Conservation (phyloP, 2,797 vertebrate species). For the Mormyrops attenuatus region DNA sequence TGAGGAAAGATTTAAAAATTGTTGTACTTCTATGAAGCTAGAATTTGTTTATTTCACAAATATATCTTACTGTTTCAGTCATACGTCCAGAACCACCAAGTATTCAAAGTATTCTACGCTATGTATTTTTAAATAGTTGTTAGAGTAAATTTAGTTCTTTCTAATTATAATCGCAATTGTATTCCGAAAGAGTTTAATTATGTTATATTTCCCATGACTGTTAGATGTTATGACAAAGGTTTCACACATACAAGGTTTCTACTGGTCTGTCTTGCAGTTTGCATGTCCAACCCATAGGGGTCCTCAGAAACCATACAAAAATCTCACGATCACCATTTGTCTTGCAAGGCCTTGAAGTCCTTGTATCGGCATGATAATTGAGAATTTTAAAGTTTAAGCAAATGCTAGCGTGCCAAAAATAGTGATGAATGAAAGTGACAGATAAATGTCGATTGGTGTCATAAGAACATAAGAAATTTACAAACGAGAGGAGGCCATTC, state of each 20-base stretch:
- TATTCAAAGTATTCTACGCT: neutral
- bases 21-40: neutral
- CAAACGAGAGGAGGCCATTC: too few relatives aligned
- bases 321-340: neutral
- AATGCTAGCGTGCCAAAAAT: neutral
- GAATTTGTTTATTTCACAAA: constrained; percentile 17
- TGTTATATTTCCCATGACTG: constrained; percentile 2
- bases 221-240: neutral
- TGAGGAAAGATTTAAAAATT: neutral
- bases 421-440: neutral
- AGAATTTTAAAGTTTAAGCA: neutral
- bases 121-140: neutral
- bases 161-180: neutral
- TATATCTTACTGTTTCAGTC: neutral
- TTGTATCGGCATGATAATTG: neutral
- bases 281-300: constrained; percentile 77
- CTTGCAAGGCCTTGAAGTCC: neutral
- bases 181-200: neutral
- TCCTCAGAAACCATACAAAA: constrained; percentile 81
- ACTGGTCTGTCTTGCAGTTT: constrained; percentile 60
- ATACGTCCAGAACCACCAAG: neutral
- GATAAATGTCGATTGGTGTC: neutral
- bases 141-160: neutral
- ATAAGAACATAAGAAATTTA: too few relatives aligned
- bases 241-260: neutral